These are phyloP conservation scores for Melipona bicolor DNA, from an alignment of 2,888 invertebrate genomes.

Conservation along the genomic window DNA sequence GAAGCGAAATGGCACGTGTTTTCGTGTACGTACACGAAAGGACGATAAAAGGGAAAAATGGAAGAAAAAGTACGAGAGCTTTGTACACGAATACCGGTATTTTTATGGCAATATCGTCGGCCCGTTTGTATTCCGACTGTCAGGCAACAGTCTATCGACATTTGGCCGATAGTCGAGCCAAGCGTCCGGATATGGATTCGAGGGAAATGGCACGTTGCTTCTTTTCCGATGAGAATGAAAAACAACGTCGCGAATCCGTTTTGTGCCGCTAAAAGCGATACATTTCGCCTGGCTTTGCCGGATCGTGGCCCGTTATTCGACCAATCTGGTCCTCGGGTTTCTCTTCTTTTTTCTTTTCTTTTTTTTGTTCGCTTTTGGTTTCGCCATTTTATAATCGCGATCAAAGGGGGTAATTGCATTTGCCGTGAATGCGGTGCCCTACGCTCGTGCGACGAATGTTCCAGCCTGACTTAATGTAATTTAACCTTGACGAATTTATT, in stretches of 20 bases:
- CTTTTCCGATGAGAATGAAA: conserved; percentile 70
- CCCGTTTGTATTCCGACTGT: conserved; percentile 68
- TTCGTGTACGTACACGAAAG: not conserved
- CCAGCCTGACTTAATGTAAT: conserved; percentile 13
- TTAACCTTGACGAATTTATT: conserved; percentile 32
- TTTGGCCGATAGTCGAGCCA: conserved; percentile 69
- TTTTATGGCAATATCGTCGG: conserved; percentile 69
- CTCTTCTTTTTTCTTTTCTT: not conserved
- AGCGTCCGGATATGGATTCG: conserved; percentile 64
- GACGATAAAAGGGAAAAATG: conserved; percentile 18
- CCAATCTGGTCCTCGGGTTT: conserved; percentile 8
- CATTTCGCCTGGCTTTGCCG: conserved; percentile 17
- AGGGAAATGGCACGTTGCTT: conserved; percentile 67
- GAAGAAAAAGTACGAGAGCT: conserved; percentile 42
- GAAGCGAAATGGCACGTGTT: not conserved
- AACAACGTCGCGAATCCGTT: conserved; percentile 63
- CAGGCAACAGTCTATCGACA: conserved; percentile 69
- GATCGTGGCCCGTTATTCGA: conserved; percentile 17
- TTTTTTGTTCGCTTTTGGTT: not conserved
- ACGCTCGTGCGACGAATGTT: not conserved
- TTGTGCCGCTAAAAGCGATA: conserved; percentile 58
- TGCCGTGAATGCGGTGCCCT: not conserved
- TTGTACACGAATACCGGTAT: conserved; percentile 62
- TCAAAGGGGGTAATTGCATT: conserved; percentile 44
- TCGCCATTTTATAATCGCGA: conserved; percentile 38